A percentile compares a stretch with the other conserved stretches of the same genome.
Conservation (phyloP, 2,797 vertebrate genomes). For the Hephaestus fuliginosus region DNA sequence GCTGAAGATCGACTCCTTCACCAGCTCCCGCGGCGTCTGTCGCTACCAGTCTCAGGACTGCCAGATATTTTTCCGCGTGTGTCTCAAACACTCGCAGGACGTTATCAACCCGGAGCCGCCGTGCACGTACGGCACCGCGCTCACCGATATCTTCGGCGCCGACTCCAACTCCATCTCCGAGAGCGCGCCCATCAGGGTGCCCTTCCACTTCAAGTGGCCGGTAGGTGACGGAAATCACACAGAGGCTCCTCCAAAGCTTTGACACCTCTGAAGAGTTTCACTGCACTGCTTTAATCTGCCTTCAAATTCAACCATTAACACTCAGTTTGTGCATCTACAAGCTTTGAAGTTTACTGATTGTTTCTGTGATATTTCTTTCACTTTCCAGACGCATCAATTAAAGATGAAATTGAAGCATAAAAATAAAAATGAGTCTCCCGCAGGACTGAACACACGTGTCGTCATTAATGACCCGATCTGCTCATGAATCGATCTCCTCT, state of each 20-base stretch:
- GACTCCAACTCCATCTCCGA: constrained; percentile 79
- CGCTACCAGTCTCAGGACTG: constrained; percentile 75
- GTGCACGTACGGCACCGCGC: constrained; percentile 88
- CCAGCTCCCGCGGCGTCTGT: constrained; percentile 72
- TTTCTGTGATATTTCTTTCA: background rate
- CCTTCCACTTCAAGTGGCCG: constrained; percentile 91
- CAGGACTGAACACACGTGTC: background rate
- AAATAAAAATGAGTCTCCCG: background rate
- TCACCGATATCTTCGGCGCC: constrained; percentile 79
- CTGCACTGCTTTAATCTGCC: fast-evolving
- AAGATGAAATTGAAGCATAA: background rate
- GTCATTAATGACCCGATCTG: fast-evolving
- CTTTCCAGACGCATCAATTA: background rate
- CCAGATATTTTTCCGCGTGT: constrained; percentile 90
- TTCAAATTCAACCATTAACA: background rate
- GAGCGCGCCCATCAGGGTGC: constrained; percentile 84
- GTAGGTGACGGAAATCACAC: constrained; percentile 77
- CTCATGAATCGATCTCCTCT: background rate
- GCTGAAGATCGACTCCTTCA: constrained; percentile 90
- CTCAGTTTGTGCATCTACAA: background rate
- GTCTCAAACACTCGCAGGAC: constrained; percentile 88
- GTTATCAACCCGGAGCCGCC: constrained; percentile 85
- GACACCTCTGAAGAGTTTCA: background rate
- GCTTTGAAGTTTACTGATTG: background rate
- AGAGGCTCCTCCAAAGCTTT: background rate